Conservation (phyloP, 2,797 vertebrate species). For the Clarias laeviceps region DNA sequence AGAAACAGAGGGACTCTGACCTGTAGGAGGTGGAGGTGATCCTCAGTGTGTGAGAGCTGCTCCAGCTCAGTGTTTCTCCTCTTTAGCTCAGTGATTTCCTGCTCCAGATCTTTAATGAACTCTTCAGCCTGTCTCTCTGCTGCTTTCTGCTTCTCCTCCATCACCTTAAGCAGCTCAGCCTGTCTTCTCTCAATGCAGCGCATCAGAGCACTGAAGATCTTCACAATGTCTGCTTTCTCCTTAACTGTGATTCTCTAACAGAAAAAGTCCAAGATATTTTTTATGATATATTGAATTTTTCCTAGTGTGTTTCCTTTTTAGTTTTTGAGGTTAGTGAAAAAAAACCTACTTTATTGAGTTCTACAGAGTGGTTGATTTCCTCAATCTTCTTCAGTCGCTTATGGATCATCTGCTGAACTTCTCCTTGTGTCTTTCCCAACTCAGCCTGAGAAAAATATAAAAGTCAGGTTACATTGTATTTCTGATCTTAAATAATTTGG, state of each 20-base stretch:
- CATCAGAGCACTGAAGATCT: slow-evolving; percentile 6
- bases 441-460: neutral
- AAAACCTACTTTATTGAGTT: neutral
- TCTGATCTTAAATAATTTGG: neutral
- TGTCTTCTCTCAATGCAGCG: slow-evolving; percentile 25
- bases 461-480: neutral
- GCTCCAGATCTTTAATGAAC: slow-evolving; percentile 31
- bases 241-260: neutral
- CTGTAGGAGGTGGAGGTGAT: slow-evolving; percentile 37
- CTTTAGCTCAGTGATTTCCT: slow-evolving; percentile 39
- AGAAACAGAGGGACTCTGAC: too few species aligned
- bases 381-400: slow-evolving; percentile 17
- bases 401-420: slow-evolving; percentile 6
- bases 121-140: slow-evolving; percentile 23
- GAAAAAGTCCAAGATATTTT: neutral
- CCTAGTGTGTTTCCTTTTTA: neutral
- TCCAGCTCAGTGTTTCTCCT: slow-evolving; percentile 35
- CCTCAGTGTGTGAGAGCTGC: slow-evolving; percentile 30
- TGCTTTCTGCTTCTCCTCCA: slow-evolving; percentile 28
- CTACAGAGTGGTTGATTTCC: slow-evolving; percentile 17
- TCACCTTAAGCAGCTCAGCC: slow-evolving; percentile 22
- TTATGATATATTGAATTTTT: neutral
- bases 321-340: neutral
- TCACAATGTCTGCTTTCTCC: neutral
- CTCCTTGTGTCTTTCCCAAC: neutral